A percentile compares a stretch with the other conserved stretches of the same genome.
phyloP scores from a whole-genome alignment of 2,888 invertebrate species.

The Standfussiana lucernea region DNA sequence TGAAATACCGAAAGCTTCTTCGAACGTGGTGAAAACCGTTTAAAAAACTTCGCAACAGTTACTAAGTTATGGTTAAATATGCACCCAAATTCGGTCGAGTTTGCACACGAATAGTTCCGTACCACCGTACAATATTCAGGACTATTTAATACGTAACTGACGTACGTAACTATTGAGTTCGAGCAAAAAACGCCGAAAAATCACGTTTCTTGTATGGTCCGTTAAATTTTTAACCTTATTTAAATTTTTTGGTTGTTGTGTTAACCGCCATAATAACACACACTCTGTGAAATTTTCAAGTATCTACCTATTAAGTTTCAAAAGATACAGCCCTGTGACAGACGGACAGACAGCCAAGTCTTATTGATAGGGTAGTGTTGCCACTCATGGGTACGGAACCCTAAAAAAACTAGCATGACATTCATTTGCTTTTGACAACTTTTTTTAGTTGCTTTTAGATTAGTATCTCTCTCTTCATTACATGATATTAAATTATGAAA shows the following conservation, averaged over 20 bases:
- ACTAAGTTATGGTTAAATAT: not conserved
- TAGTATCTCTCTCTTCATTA: conserved; percentile 47
- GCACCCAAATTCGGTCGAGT: not conserved
- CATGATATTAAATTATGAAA: conserved; percentile 48
- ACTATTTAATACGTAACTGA: not conserved
- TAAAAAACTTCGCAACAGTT: conserved; percentile 13
- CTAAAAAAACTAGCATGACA: conserved; percentile 7
- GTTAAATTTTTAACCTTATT: not conserved
- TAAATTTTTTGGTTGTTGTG: not conserved
- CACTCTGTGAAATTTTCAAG: not conserved
- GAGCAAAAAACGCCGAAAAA: not conserved
- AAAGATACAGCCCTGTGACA: not conserved
- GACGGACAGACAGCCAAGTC: not conserved
- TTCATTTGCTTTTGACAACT: conserved; percentile 17
- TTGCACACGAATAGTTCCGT: not conserved
- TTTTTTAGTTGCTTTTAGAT: conserved; percentile 39
- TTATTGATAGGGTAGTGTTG: not conserved
- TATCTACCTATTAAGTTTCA: not conserved
- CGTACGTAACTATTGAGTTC: not conserved
- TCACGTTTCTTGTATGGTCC: not conserved
- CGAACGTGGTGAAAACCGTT: conserved; percentile 44
- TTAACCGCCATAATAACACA: not conserved
- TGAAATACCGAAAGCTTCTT: conserved; percentile 42
- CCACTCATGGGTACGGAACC: not conserved
- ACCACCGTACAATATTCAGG: not conserved